These are phyloP conservation scores for Spisula subtruncata DNA, from an alignment of 2,888 invertebrate genomes.

Conservation along the genomic window DNA sequence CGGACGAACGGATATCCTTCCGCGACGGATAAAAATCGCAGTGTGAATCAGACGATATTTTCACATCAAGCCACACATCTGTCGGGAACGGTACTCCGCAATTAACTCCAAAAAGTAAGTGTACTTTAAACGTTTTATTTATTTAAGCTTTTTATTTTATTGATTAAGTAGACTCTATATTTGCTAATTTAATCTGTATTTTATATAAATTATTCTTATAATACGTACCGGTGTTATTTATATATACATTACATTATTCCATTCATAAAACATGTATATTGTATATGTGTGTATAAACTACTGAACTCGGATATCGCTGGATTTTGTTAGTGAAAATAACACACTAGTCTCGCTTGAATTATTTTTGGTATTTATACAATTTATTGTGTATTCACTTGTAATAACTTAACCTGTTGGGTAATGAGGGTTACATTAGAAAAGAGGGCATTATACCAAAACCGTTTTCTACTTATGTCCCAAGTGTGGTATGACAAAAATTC, in stretches of 20 bases:
- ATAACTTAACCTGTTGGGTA: no score
- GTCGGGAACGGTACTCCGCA: neutral
- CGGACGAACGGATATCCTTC: neutral
- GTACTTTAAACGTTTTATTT: neutral
- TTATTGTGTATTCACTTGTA: neutral
- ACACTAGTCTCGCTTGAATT: neutral
- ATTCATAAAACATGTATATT: no score
- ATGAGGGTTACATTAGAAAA: no score
- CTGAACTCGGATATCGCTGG: no score
- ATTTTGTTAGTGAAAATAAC: no score
- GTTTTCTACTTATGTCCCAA: no score
- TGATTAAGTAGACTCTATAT: neutral
- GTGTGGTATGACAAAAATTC: no score
- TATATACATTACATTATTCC: no score
- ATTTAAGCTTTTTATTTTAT: neutral
- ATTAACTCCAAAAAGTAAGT: constrained; percentile 9
- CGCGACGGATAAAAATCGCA: neutral
- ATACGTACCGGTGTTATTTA: neutral
- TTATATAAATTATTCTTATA: neutral
- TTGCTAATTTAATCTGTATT: neutral
- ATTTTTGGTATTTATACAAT: neutral
- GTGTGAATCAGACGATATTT: neutral
- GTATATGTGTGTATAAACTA: no score
- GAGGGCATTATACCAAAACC: no score
- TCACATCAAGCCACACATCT: neutral